phyloP scores from a whole-genome alignment of 2,113 vertebrate species.

The Anhinga rufa region DNA sequence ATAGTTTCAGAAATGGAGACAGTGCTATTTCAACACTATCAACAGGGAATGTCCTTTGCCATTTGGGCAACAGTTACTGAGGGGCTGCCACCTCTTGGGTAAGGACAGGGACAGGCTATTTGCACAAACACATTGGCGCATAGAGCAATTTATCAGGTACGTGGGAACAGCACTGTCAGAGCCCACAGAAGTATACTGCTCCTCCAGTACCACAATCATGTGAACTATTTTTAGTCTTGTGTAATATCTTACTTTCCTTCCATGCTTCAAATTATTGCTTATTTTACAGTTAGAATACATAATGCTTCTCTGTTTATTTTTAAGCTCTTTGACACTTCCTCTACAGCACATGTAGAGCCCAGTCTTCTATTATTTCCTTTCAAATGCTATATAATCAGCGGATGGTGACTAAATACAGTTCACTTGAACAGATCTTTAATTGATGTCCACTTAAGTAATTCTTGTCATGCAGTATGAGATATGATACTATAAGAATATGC shows the following conservation, averaged over 20 bases:
- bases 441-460: not conserved
- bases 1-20: not conserved
- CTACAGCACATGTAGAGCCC: conserved; percentile 4
- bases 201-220: rapidly evolving
- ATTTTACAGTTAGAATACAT: not conserved
- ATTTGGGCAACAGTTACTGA: not conserved
- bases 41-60: not conserved
- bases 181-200: not conserved
- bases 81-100: not conserved
- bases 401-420: not conserved
- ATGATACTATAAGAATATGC: not conserved
- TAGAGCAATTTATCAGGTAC: not conserved
- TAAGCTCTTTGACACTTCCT: conserved; percentile 24
- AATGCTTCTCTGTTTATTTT: conserved; percentile 1
- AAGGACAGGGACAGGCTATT: not conserved
- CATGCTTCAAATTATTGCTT: not conserved
- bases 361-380: not conserved
- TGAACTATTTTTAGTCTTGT: not conserved
- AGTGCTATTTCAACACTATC: not conserved
- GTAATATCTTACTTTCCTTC: not conserved
- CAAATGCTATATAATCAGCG: not conserved
- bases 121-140: not conserved
- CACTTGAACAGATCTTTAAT: not conserved
- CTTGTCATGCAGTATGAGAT: not conserved
- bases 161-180: rapidly evolving